phyloP scores from a whole-genome alignment of 1,140 invertebrate genomes.

The Bombyx mori region DNA sequence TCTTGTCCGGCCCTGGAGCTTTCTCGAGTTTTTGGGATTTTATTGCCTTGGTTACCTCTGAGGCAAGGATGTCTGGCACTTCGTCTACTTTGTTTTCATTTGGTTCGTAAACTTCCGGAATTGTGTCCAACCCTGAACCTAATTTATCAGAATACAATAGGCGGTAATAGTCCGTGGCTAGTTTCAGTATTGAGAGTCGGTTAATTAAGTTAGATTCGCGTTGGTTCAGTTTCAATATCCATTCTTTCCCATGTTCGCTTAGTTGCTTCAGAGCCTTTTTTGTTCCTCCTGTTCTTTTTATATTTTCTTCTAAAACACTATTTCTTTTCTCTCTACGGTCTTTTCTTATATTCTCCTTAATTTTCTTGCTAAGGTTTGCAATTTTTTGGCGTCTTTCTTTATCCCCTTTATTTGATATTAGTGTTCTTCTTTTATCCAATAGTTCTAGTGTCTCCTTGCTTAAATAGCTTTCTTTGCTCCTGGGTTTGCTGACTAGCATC shows the following conservation, averaged over 20 bases:
- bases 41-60: conserved; percentile 9
- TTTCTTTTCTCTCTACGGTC: background rate
- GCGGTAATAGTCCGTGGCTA: too few relatives aligned
- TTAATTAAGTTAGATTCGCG: background rate
- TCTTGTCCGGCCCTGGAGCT: conserved; percentile 7
- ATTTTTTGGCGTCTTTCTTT: background rate
- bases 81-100: conserved; percentile 1
- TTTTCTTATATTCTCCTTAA: background rate
- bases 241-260: background rate
- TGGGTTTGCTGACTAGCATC: background rate
- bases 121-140: background rate
- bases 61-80: conserved; percentile 12
- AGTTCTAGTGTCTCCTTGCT: conserved; percentile 14
- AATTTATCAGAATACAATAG: background rate
- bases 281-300: background rate
- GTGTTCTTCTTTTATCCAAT: conserved; percentile 15
- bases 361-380: background rate
- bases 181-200: too few relatives aligned
- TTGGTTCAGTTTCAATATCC: background rate
- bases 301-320: background rate
- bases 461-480: conserved; percentile 9
- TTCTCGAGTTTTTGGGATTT: conserved; percentile 15
- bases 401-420: conserved; percentile 9
- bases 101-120: background rate
- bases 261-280: background rate